phyloP scores from a whole-genome alignment of 2,113 vertebrate genomes.

The Mesembrinibis cayennensis region DNA sequence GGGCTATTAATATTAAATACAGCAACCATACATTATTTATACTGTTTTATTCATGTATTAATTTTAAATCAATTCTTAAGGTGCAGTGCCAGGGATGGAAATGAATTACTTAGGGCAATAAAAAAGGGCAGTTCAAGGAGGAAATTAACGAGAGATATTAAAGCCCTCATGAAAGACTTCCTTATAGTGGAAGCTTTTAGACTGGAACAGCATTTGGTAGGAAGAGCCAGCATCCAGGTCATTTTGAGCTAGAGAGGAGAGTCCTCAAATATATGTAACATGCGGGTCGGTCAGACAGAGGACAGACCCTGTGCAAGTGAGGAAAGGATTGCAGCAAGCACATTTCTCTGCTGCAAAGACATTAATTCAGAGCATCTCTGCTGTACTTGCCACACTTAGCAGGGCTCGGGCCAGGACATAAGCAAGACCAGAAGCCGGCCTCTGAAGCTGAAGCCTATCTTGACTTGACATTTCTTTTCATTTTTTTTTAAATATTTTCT shows the following conservation, averaged over 20 bases:
- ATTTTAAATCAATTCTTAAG: slow-evolving; percentile 58
- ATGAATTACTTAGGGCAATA: slow-evolving; percentile 50
- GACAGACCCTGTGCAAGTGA: not conserved
- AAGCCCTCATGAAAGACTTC: not conserved
- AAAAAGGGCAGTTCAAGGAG: not conserved
- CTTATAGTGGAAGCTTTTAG: slow-evolving; percentile 10
- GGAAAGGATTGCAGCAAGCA: not conserved
- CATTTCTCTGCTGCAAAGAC: not conserved
- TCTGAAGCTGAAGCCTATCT: not conserved
- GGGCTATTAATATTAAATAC: slow-evolving; percentile 68
- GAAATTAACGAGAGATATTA: slow-evolving; percentile 36
- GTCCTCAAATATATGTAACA: not conserved
- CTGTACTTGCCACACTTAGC: not conserved
- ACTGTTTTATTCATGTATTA: slow-evolving; percentile 62
- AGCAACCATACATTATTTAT: slow-evolving; percentile 65
- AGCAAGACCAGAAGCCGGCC: not conserved
- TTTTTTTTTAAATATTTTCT: not conserved
- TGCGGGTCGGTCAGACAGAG: not conserved
- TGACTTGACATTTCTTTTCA: not conserved
- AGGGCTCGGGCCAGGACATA: not conserved
- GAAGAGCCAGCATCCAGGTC: not conserved
- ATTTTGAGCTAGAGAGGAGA: not conserved
- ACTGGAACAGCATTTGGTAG: not conserved
- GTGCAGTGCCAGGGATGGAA: slow-evolving; percentile 1
- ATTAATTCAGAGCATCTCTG: not conserved